phyloP scores from a whole-genome alignment of 30 jellyfish, hydroid and myxozoan species.

The Phacellophora camtschatica region DNA sequence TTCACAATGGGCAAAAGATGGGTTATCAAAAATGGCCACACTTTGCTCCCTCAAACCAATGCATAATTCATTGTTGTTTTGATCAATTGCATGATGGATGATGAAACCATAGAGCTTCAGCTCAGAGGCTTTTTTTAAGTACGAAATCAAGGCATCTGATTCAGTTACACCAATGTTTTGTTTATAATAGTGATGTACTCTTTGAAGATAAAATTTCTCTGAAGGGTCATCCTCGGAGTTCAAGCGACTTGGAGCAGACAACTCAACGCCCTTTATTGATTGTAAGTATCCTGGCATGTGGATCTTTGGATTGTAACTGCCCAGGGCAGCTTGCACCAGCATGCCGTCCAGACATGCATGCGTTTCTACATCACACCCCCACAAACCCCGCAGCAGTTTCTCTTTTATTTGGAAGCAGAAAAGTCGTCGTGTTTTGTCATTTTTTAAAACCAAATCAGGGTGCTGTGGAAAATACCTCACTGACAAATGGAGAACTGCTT shows the following conservation, averaged over 20 bases:
- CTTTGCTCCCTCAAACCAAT: conserved; percentile 55
- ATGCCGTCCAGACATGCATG: conserved; percentile 70
- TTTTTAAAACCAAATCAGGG: conserved; percentile 56
- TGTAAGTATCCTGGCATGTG: conserved; percentile 40
- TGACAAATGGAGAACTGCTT: conserved; percentile 22
- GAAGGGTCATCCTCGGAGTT: conserved; percentile 38
- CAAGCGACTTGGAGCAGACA: conserved; percentile 54
- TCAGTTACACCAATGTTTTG: conserved; percentile 29
- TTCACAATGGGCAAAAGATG: conserved; percentile 29
- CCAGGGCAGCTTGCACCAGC: conserved; percentile 51
- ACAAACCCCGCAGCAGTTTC: conserved; percentile 48
- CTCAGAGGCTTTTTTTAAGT: conserved; percentile 28
- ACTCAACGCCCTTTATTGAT: conserved; percentile 35
- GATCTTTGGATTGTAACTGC: conserved; percentile 34
- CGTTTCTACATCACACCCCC: conserved; percentile 69
- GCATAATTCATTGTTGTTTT: conserved; percentile 9
- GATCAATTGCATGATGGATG: conserved; percentile 28
- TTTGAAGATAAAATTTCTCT: conserved; percentile 19
- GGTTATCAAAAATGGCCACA: conserved; percentile 42
- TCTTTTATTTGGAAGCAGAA: conserved; percentile 63
- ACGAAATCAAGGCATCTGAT: conserved; percentile 36
- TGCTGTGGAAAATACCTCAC: conserved; percentile 68
- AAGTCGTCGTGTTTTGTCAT: conserved; percentile 36
- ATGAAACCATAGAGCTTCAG: conserved; percentile 48
- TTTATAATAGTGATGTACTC: conserved; percentile 25